Conservation (phyloP, 1,140 invertebrate genomes). For the Drosophila lowei region DNA sequence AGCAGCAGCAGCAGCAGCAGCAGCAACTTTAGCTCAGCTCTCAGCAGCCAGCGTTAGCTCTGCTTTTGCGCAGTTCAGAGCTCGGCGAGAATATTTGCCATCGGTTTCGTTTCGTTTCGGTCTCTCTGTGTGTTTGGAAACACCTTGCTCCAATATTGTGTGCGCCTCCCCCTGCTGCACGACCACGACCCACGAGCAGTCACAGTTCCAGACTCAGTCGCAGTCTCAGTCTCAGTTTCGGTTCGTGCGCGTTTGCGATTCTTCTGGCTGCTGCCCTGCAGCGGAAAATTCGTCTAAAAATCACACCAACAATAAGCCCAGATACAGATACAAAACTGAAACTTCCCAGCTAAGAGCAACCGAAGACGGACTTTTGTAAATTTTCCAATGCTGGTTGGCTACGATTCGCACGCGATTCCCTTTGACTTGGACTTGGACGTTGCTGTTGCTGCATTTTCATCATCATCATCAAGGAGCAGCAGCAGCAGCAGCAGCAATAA, state of each 20-base stretch:
- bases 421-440: constrained; percentile 42
- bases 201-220: constrained; percentile 22
- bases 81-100: constrained; percentile 21
- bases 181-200: constrained; percentile 31
- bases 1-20: constrained; percentile 23
- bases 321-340: constrained; percentile 12
- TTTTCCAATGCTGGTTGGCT: constrained; percentile 71
- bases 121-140: constrained; percentile 69
- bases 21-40: constrained; percentile 50
- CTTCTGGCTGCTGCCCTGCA: constrained; percentile 60
- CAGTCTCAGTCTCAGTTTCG: constrained; percentile 68
- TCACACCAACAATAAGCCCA: constrained; percentile 25
- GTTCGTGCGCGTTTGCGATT: constrained; percentile 71
- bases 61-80: constrained; percentile 68
- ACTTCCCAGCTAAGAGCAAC: constrained; percentile 19
- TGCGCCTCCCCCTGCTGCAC: constrained; percentile 14
- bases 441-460: constrained; percentile 28
- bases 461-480: constrained; percentile 10
- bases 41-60: constrained; percentile 22
- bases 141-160: constrained; percentile 79
- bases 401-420: constrained; percentile 70
- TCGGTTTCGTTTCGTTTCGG: constrained; percentile 46
- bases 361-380: constrained; percentile 31
- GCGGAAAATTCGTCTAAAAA: constrained; percentile 67
- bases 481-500: constrained; percentile 21